Conservation (phyloP, 2,888 invertebrate species). For the Cerastoderma edule region DNA sequence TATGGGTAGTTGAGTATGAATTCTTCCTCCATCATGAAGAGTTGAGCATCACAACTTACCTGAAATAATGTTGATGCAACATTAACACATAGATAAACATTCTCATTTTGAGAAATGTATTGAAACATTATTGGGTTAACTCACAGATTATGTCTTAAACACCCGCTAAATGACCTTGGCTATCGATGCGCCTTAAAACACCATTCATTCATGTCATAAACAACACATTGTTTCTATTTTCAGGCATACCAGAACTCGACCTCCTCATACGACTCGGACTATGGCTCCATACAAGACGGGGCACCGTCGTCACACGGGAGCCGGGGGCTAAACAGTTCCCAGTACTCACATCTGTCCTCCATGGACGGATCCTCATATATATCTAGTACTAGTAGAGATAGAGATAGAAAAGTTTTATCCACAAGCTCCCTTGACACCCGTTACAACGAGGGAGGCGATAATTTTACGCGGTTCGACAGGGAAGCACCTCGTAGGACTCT, state of each 20-base stretch:
- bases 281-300: slow-evolving; percentile 33
- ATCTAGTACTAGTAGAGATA: slow-evolving; percentile 42
- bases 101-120: too few relatives aligned
- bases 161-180: too few relatives aligned
- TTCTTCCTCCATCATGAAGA: too few relatives aligned
- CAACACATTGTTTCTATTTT: slow-evolving; percentile 30
- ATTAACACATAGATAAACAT: too few relatives aligned
- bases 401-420: slow-evolving; percentile 58
- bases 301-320: neutral
- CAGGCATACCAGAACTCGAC: slow-evolving; percentile 76
- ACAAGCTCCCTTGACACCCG: slow-evolving; percentile 53
- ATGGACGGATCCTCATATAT: slow-evolving; percentile 46
- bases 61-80: too few relatives aligned
- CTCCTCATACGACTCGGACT: slow-evolving; percentile 50
- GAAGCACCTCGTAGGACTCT: slow-evolving; percentile 50
- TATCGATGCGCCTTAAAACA: too few relatives aligned
- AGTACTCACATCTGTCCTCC: slow-evolving; percentile 43
- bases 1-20: too few relatives aligned
- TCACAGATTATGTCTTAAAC: too few relatives aligned
- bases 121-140: too few relatives aligned
- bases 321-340: slow-evolving; percentile 32
- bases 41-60: too few relatives aligned
- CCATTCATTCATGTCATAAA: too few relatives aligned
- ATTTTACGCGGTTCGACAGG: slow-evolving; percentile 30
- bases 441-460: slow-evolving; percentile 29